Base-by-base conservation (phyloP, 2,113 vertebrate species). In the Caracal caracal region DNA sequence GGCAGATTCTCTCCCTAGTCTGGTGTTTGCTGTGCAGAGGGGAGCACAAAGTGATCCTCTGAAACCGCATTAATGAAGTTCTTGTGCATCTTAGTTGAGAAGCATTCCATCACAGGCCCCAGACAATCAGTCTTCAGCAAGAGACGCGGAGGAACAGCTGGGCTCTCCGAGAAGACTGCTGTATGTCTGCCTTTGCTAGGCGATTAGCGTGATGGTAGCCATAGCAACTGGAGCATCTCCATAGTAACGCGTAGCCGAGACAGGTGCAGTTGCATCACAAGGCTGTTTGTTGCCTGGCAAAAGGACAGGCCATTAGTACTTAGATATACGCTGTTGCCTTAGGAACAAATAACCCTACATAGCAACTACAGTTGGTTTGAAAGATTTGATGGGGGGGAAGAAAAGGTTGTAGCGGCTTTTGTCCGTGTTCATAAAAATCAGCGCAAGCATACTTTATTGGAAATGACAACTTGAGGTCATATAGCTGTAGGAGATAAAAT, bases 271-370 rank as follows among this genome's bases (percentile, higher is more conserved):
- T 98, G 98, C 99, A 98, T 99, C 98, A 98, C 98, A 98, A 98
- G 99, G 97, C 98, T 98, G 98, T 99, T 99, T 99, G 99, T 99
- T 98, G 99, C 98, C 98, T 98, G 99, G 98, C 99, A 98, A 98
- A 98, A 99, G 99, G 99, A 99, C 99, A 99, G 99, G 98, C 99
- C 99, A 99, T 99, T 99, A 99, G 99, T 98, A 98, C 99, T 98
- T 98, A 98, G 99, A 99, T 99, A 99, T 99, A 99, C 98, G 98
- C 99, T 98, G 99, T 99, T 98, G 98, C 99, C 99, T 98, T 98
- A 99, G 99, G 98, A 99, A 99, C 99, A 98, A 98, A 98, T 98
- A 99, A 98, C 98, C 99, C 98, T 97, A 98, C 99, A 98, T 99
- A 97, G 99, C 98, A 98, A 98, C 99, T 98, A 99, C 98, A 97